Base-by-base conservation (phyloP, 30 jellyfish, hydroid and myxozoan species). In the Turritopsis dohrnii region DNA sequence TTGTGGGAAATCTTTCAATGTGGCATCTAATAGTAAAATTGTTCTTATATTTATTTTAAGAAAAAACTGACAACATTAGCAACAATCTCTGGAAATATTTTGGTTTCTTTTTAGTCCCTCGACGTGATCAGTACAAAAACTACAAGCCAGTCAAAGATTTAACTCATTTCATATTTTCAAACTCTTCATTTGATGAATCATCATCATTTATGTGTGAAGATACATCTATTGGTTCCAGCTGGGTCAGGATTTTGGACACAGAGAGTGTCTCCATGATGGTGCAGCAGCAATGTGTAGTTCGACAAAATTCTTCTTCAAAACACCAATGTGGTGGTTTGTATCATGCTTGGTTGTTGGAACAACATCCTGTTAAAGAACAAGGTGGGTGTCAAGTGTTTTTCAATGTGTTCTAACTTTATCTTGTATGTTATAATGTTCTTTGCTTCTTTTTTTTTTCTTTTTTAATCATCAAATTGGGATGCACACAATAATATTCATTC, bases 301-400 rank as follows among this genome's bases (percentile, higher is more conserved):
- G 60, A 41, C 60, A 41, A 41, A 41, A 41, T 41, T 41, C 60
- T 41, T 41, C 60, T 3, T 5, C 60, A 41, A 41, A 41, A 27
- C 19, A 0, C 0, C 77, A 23, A 69, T 69, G 77, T 27, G 77
- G 77, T 23, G 77, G 77, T 7, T 69, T n/a, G 17, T 69, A 69
- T 69, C 28, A 69, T n/a, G 77, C 31, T 27, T 69, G 77, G 77
- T 8, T 69, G 77, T 8, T 69, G 28, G 30, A 69, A 69, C 31
- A 21, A n/a, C 77, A 69, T 69, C 77, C 77, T 69, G 77, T 69
- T 0, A 69, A 9, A 69, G 77, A 69, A 27, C 77, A 69, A 69
- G 77, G 77, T 69, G 30, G 19, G 22, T 7, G 19, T 0, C 30
- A 41, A 41, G n/a, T n/a, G n/a, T n/a, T n/a, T n/a, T n/a, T n/a